These are phyloP conservation scores for Maylandia zebra DNA, from an alignment of 2,113 vertebrate genomes.

Conservation along the genomic window DNA sequence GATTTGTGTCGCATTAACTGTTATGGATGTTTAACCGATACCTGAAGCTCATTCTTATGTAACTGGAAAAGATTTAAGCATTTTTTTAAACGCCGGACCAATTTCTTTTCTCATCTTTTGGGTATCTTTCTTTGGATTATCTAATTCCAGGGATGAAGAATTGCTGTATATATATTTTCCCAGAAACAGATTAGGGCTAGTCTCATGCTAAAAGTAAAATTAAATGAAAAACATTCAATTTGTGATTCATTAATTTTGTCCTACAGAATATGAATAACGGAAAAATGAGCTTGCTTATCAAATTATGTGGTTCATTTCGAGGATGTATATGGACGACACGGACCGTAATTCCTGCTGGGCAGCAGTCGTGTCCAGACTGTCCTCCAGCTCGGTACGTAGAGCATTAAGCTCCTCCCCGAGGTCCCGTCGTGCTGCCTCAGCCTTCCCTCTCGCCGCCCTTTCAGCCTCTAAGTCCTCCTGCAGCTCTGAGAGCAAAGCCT, in stretches of 20 bases:
- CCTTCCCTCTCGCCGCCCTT: conserved; percentile 77
- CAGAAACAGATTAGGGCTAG: not conserved
- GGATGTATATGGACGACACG: not conserved
- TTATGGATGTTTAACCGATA: rapidly evolving
- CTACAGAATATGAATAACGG: rapidly evolving
- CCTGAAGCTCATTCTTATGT: rapidly evolving
- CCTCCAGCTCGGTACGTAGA: conserved; percentile 88
- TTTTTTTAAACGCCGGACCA: rapidly evolving
- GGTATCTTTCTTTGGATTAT: rapidly evolving
- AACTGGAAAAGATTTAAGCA: rapidly evolving
- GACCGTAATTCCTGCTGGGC: conserved; percentile 92
- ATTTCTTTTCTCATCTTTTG: not conserved
- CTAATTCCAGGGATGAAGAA: not conserved
- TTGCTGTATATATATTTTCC: rapidly evolving
- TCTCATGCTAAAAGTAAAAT: not conserved
- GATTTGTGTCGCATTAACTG: not conserved
- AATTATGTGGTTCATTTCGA: rapidly evolving
- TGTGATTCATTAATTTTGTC: rapidly evolving
- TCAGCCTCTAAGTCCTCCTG: conserved; percentile 91
- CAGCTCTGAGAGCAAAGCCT: conserved; percentile 82
- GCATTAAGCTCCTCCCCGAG: conserved; percentile 89
- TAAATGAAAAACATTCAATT: not conserved
- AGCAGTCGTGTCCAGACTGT: conserved; percentile 88
- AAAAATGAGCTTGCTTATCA: not conserved
- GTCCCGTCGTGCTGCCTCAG: conserved; percentile 85